Evolutionary conservation across 1,140 invertebrate species (phyloP).

Genomic region (Drosophila kurseongensis): DNA sequence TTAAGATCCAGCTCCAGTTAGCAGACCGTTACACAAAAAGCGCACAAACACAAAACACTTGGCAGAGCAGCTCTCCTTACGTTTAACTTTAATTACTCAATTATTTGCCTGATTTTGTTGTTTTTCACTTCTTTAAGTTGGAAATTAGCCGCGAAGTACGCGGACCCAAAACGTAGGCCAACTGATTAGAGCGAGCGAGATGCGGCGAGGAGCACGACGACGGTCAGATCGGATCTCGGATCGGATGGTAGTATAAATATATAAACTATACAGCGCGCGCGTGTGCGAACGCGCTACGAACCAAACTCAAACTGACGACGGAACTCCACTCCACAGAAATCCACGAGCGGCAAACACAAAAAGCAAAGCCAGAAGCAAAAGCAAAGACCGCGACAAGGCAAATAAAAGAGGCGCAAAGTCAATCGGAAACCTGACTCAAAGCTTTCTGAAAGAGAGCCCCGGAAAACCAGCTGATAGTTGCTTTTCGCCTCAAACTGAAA

Average conservation of each 20-base stretch:
- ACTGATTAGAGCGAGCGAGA: constrained; percentile 26
- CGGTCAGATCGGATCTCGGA: constrained; percentile 15
- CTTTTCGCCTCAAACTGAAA: neutral
- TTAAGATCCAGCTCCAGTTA: constrained; percentile 5
- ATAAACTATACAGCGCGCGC: constrained; percentile 44
- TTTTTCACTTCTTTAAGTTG: constrained; percentile 48
- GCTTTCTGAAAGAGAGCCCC: neutral
- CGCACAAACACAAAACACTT: constrained; percentile 26
- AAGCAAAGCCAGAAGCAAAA: neutral
- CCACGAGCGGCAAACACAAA: constrained; percentile 6
- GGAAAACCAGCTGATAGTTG: neutral
- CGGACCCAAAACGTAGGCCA: constrained; percentile 41
- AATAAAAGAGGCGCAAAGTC: constrained; percentile 1
- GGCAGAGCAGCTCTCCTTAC: constrained; percentile 33
- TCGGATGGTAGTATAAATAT: constrained; percentile 15
- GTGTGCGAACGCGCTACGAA: constrained; percentile 67
- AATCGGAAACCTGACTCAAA: constrained; percentile 7
- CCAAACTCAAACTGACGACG: constrained; percentile 52
- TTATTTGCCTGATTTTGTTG: constrained; percentile 56
- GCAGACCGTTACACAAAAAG: constrained; percentile 47
- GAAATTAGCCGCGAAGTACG: constrained; percentile 65
- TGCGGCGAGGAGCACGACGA: constrained; percentile 9
- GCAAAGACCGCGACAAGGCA: neutral
- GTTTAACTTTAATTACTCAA: constrained; percentile 63
- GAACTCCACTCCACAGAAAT: constrained; percentile 1